Evolutionary conservation across 2,888 invertebrate species (phyloP).

Genomic region (Tiphia femorata): DNA sequence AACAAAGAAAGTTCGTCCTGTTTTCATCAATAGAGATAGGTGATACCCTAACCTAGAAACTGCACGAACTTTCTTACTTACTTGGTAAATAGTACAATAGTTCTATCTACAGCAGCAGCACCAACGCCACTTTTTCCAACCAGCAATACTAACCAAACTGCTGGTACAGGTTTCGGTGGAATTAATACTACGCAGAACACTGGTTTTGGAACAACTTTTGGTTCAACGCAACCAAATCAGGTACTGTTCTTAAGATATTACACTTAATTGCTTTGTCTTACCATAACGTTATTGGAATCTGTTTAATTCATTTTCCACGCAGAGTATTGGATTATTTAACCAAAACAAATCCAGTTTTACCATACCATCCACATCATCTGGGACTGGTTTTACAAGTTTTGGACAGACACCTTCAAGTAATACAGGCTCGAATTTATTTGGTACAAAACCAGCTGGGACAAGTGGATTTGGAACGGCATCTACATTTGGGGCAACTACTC

Average conservation of each 20-base stretch:
- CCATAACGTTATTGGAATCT: not conserved
- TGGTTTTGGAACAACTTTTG: conserved; percentile 65
- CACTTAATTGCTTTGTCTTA: not conserved
- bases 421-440: conserved; percentile 62
- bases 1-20: no score
- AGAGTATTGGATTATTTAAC: conserved; percentile 68
- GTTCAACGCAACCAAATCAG: conserved; percentile 63
- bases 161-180: conserved; percentile 59
- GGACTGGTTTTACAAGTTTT: conserved; percentile 68
- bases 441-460: conserved; percentile 67
- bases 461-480: conserved; percentile 67
- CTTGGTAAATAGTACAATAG: conserved; percentile 7
- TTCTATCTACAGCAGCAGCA: conserved; percentile 55
- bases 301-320: conserved; percentile 9
- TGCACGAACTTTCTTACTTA: no score
- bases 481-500: conserved; percentile 53
- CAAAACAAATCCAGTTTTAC: conserved; percentile 68
- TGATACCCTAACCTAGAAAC: no score
- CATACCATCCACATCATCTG: conserved; percentile 59
- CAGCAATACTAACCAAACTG: conserved; percentile 59
- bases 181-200: conserved; percentile 63
- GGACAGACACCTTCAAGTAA: conserved; percentile 57
- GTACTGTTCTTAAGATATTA: conserved; percentile 46
- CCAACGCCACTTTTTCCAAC: conserved; percentile 63
- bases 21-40: no score